phyloP scores from a whole-genome alignment of 2,113 vertebrate species.

The Brachionichthys hirsutus region DNA sequence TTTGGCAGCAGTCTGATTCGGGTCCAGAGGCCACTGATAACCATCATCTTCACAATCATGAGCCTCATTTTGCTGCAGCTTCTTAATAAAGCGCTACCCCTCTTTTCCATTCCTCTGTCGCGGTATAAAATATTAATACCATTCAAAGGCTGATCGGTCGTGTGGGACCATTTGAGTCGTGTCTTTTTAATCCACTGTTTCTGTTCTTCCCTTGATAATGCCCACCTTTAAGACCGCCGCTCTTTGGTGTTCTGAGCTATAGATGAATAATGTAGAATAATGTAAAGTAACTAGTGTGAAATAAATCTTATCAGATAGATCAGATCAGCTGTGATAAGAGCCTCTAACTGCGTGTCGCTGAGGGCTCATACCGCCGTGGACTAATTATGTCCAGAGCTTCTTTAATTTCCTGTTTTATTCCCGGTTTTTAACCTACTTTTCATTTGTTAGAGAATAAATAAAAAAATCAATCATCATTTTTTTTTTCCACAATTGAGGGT shows the following conservation, averaged over 20 bases:
- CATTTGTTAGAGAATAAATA: too few species aligned
- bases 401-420: constrained; percentile 13
- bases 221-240: constrained; percentile 49
- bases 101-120: constrained; percentile 43
- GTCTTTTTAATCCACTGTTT: constrained; percentile 48
- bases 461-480: too few species aligned
- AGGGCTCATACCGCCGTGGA: constrained; percentile 17
- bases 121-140: constrained; percentile 47
- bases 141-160: constrained; percentile 65
- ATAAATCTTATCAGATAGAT: constrained; percentile 60
- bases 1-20: constrained; percentile 53
- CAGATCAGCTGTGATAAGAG: constrained; percentile 46
- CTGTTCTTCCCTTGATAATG: constrained; percentile 34
- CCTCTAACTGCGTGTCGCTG: constrained; percentile 14
- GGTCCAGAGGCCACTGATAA: constrained; percentile 60
- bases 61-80: constrained; percentile 64
- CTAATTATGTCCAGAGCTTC: constrained; percentile 23
- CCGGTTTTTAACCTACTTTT: not conserved
- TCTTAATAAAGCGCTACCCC: constrained; percentile 65
- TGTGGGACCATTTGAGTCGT: constrained; percentile 45
- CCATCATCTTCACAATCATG: constrained; percentile 61
- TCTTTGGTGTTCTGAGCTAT: constrained; percentile 34
- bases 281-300: constrained; percentile 55
- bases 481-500: too few species aligned
- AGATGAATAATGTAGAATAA: constrained; percentile 60